Base-by-base conservation (phyloP, 2,888 invertebrate species). In the Eurytoma californica region DNA sequence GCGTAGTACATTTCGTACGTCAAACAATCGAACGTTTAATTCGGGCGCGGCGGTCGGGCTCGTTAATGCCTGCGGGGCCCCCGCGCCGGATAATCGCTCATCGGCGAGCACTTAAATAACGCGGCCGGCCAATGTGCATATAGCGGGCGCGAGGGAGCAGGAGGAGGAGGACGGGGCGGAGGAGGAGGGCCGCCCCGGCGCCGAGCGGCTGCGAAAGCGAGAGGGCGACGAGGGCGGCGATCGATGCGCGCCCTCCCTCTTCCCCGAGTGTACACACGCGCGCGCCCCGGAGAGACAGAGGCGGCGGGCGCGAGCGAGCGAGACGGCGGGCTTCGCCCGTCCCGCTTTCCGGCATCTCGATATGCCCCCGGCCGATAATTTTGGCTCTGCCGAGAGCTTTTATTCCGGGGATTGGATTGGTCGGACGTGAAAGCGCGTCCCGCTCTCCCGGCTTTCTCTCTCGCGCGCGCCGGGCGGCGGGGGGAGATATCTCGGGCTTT, bases 391-490 rank as follows among this genome's bases (percentile, higher is more conserved):
- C 39, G 39, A 39, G 80, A 83, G 83, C 85, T 86, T 86, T 86
- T 86, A 86, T 86, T 82, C 84, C 82, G 78, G 81, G 83, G 84
- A 86, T 86, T 84, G 86, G 84, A 85, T 86, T 85, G 83, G 82
- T 79, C 82, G 82, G 81, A 83, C 83, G 83, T 83, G 82, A 81
- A 81, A 82, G 79, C 83, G 83, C 73, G 77, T 72, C 20, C 18
- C 49, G 65, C 65, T 65, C 39, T 49, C 39, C 3, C 7, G n/a
- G n/a, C n/a, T n/a, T n/a, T n/a, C 39, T 7, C 39, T 24, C 24
- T 61, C 61, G 28, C 61, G 61, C 61, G 14, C 58, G 39, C 63
- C 63, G 63, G 28, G 61, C 61, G n/a, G 28, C 28, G 61, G 30
- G 13, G 61, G 7, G 13, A 30, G 28, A 7, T 14, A 18, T 60